Evolutionary conservation across 2,888 invertebrate species (phyloP), one percentile per base, ranked within the genome.

Genomic region (Oscheius sp.): DNA sequence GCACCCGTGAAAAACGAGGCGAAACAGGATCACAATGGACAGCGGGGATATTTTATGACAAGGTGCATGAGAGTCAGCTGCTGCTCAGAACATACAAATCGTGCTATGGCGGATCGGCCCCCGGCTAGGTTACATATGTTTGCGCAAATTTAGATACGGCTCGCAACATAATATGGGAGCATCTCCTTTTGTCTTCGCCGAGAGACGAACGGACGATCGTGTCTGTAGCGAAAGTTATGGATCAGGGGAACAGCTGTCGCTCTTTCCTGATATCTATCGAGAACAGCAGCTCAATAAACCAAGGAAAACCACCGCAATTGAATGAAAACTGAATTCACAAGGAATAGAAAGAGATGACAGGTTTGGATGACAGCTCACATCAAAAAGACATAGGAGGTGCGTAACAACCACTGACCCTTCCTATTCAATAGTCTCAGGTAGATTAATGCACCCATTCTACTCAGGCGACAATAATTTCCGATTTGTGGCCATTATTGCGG

Each of bases 361-460:
- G 35, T 58, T n/a, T 41, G 61, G 43, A 1, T 61, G 61, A 61
- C 61, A 61, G 61, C 41, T 61, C 61, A 41, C 61, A 43, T 27
- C 66, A 52, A 66, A 27, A 25, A 66, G 52, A 52, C 45, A 49
- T 52, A 52, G 52, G 46, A 45, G 63, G 63, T 25, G 63, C 43
- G 63, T 16, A 23, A 41, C 61, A 43, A 7, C 21, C 43, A n/a
- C 16, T 66, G 66, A 66, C 66, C 66, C 61, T 25, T 52, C 52
- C 66, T 29, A 63, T 66, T 66, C 66, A 66, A 49, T 66, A 66
- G 66, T 66, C 66, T 66, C 66, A 66, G 66, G 66, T 66, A 52
- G 66, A 66, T 66, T 52, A 66, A 66, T 66, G 66, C 52, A 52
- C 66, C 52, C 66, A 63, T 52, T 52, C 66, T 52, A 49, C 52